Evolutionary conservation across 2,888 invertebrate genomes (phyloP), one percentile per base, ranked within the genome.

Genomic region (Erebia ligea): DNA sequence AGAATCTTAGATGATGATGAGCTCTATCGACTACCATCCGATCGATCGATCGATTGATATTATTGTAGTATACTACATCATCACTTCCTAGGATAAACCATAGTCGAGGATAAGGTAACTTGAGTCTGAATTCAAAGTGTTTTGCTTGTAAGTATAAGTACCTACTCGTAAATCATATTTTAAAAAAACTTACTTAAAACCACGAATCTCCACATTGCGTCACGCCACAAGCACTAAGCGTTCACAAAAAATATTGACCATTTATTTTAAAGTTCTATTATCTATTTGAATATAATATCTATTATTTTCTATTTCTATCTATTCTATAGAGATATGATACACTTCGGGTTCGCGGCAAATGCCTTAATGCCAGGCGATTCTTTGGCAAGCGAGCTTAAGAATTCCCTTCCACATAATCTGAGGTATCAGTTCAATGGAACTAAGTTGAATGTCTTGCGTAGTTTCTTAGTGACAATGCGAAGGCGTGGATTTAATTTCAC

Each of bases 391-490:
- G 62, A 48, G 74, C 65, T 70, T 72, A 72, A 71, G 67, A 67
- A 67, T 57, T 65, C 74, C 74, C 74, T 70, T 64, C 72, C 70
- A 74, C 68, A 8, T 34, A 17, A 57, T 58, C 40, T 10, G 45
- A 56, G 48, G 48, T 62, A 62, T 62, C 62, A 62, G 48, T 48
- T 25, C 11, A 19, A 45, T 19, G 45, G 61, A 48, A 13, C 48
- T 56, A 17, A 56, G 11, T 13, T 5, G 11, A 56, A 34, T 34
- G 34, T 34, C 34, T 34, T 34, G 34, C 34, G 25, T 25, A 25
- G 2, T 25, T 25, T 25, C 25, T 25, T 25, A 25, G 25, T 25
- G 34, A 34, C 34, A 34, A 34, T 34, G 34, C 6, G 34, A 34
- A 34, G 5, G 34, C 34, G 34, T 34, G 34, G 34, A 34, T 34